Base-by-base conservation (phyloP, 2,888 invertebrate genomes). In the Beris morrisii region DNA sequence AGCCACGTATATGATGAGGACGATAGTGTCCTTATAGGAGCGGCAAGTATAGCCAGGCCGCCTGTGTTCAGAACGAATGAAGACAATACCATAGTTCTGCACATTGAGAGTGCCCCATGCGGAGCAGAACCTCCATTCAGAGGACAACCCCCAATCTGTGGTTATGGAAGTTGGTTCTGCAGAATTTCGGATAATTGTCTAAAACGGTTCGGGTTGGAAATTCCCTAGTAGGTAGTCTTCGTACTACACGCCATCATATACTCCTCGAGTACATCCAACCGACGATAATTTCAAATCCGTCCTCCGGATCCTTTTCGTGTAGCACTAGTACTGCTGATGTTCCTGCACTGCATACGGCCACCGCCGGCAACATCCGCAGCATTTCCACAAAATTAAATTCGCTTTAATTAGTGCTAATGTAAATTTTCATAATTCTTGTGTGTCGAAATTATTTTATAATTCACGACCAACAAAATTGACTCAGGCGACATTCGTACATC, bases 321-420 rank as follows among this genome's bases (percentile, higher is more conserved):
- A 7, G 38, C 7, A 38, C 9, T 38, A 5, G 38, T 38, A 38
- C 38, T 38, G 38, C 38, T 22, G 22, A 22, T 22, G 22, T 22
- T 22, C 22, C 22, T 12, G 45, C 45, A 45, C n/a, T 11, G 6
- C 48, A 15, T 6, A 15, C 48, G n/a, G 48, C 12, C 48, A 48
- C 48, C 31, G 11, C 38, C 28, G 43, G 15, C 55, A 56, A 31
- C 58, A 63, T 63, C 50, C 38, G 43, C 53, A 45, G 15, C 54
- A 13, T 44, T 54, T 64, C 44, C 64, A 31, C 45, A 30, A 64
- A 64, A 64, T 64, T 64, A 44, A 64, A 64, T 63, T 64, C 64
- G 48, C 66, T 64, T 68, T 64, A 68, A 68, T 68, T 68, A 68
- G 68, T 64, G 59, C 68, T 66, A 68, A 68, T 68, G 68, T 63